phyloP scores from a whole-genome alignment of 1,140 invertebrate species.

The Lerema accius region DNA sequence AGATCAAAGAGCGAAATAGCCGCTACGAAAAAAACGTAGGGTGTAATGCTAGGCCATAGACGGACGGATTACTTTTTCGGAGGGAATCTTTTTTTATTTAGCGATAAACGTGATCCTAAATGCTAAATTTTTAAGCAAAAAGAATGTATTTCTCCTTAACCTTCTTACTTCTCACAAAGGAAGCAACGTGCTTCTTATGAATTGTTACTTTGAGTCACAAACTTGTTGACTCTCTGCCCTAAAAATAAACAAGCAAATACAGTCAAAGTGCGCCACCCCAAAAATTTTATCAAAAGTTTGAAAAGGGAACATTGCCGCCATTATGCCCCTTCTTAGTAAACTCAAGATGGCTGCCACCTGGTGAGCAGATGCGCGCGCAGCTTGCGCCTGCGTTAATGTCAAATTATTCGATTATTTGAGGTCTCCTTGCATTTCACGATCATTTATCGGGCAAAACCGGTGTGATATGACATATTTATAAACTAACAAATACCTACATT shows the following conservation, averaged over 20 bases:
- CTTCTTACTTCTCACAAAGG: no score
- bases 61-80: no score
- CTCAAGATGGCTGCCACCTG: conserved; percentile 20
- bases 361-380: conserved; percentile 17
- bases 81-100: no score
- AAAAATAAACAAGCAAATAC: conserved; percentile 3
- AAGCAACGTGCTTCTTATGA: not conserved
- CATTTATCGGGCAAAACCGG: not conserved
- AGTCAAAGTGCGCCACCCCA: not conserved
- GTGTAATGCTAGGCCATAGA: no score
- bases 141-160: no score
- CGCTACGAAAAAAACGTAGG: no score
- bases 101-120: no score
- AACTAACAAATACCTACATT: not conserved
- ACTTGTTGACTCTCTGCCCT: conserved; percentile 18
- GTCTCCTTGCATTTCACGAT: conserved; percentile 10
- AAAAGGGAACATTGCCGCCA: conserved; percentile 3
- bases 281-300: not conserved
- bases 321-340: conserved; percentile 3
- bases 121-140: no score
- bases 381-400: conserved; percentile 23
- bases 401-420: conserved; percentile 20
- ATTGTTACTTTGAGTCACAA: not conserved
- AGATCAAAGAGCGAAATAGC: no score
- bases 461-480: not conserved